Evolutionary conservation across 2,113 vertebrate genomes (phyloP).

Genomic region (Megaptera novaeangliae): DNA sequence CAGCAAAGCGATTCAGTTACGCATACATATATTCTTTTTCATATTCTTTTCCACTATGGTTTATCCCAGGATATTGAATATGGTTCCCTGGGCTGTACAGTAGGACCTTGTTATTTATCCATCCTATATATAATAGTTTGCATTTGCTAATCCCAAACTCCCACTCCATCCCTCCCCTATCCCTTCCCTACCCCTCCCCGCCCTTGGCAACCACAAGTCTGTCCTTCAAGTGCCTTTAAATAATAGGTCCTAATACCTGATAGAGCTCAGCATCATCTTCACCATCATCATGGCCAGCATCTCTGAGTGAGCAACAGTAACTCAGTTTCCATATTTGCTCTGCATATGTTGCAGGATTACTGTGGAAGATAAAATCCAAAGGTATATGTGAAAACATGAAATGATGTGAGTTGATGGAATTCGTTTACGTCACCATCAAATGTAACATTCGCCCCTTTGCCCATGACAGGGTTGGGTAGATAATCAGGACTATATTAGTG

Average conservation of each 20-base stretch:
- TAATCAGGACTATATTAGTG: accelerated
- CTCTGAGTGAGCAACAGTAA: background rate
- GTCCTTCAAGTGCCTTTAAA: background rate
- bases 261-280: background rate
- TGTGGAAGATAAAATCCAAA: background rate
- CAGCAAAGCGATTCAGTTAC: background rate
- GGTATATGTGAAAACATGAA: background rate
- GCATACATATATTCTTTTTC: background rate
- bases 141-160: background rate
- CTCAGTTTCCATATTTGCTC: background rate
- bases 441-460: accelerated
- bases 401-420: background rate
- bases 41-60: background rate
- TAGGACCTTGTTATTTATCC: background rate
- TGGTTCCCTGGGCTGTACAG: background rate
- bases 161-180: background rate
- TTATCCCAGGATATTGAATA: background rate
- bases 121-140: background rate
- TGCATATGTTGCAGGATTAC: background rate
- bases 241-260: background rate
- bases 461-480: background rate
- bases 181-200: too few species aligned
- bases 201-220: background rate
- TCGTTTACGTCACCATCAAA: background rate
- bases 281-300: background rate